Percentiles rank a stretch among this genome's conserved stretches.
These are phyloP conservation scores for Hofmannophila pseudospretella DNA, from an alignment of 2,888 invertebrate genomes.

Conservation along the genomic window DNA sequence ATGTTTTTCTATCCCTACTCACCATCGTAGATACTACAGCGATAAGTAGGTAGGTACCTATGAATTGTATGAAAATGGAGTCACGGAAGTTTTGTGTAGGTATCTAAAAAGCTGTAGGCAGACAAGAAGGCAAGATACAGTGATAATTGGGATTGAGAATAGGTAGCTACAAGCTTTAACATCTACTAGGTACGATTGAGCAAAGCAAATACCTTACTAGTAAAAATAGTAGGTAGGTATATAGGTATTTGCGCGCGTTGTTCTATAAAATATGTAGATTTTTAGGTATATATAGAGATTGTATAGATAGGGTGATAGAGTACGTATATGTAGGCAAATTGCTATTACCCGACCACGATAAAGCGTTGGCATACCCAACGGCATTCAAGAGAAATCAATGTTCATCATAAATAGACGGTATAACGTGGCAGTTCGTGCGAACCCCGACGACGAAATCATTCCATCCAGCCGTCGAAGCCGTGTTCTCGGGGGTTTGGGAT, in stretches of 20 bases:
- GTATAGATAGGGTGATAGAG: conserved; percentile 8
- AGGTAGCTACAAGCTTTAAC: neutral
- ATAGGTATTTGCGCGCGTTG: neutral
- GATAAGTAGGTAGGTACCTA: no score
- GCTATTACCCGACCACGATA: conserved; percentile 54
- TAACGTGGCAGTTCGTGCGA: conserved; percentile 65
- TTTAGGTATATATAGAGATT: no score
- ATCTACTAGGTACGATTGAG: no score
- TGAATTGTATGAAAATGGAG: no score
- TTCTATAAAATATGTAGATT: neutral
- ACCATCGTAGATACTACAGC: no score
- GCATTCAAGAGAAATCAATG: conserved; percentile 27
- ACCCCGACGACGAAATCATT: conserved; percentile 76
- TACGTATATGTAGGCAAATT: conserved; percentile 50
- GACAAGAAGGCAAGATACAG: no score
- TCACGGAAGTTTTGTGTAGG: no score
- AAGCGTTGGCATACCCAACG: conserved; percentile 32
- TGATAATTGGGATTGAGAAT: neutral
- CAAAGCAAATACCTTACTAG: no score
- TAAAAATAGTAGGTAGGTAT: no score
- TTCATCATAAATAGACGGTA: conserved; percentile 45
- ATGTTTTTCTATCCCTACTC: no score
- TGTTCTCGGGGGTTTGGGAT: conserved; percentile 75
- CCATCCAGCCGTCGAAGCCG: conserved; percentile 78
- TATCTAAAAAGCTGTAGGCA: no score